Percentiles rank a stretch among this genome's conserved stretches.
Conservation (phyloP, 2,113 vertebrate genomes). For the Myrmecobius fasciatus region DNA sequence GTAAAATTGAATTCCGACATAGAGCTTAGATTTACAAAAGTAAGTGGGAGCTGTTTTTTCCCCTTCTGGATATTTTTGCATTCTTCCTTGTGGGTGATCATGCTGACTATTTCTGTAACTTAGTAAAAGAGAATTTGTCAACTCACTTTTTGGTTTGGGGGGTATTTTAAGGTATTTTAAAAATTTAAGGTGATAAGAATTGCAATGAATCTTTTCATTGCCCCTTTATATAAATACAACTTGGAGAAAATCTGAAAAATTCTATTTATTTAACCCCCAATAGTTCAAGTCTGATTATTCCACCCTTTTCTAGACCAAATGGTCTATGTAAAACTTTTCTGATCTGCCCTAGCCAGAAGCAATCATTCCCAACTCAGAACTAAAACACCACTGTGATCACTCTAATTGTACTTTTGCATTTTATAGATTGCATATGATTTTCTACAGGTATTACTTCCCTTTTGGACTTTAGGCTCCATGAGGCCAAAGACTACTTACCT, state of each 20-base stretch:
- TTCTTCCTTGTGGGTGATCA: neutral
- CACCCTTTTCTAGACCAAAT: neutral
- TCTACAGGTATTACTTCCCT: neutral
- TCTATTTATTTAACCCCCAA: neutral
- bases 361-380: neutral
- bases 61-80: slow-evolving; percentile 10
- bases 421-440: neutral
- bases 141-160: neutral
- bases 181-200: neutral
- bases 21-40: slow-evolving; percentile 40
- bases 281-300: neutral
- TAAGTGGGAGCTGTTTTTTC: slow-evolving; percentile 47
- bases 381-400: neutral
- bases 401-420: neutral
- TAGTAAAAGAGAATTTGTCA: slow-evolving; percentile 20
- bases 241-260: neutral
- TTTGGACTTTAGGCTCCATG: neutral
- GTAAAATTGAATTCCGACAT: slow-evolving; percentile 12
- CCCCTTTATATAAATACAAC: slow-evolving; percentile 38
- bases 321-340: neutral
- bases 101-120: slow-evolving; percentile 33
- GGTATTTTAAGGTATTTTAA: neutral
- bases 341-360: neutral
- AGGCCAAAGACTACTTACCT: neutral
- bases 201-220: neutral